These are phyloP conservation scores for Porites rus DNA, from an alignment of 92 coral and sea anemone species.

Conservation along the genomic window DNA sequence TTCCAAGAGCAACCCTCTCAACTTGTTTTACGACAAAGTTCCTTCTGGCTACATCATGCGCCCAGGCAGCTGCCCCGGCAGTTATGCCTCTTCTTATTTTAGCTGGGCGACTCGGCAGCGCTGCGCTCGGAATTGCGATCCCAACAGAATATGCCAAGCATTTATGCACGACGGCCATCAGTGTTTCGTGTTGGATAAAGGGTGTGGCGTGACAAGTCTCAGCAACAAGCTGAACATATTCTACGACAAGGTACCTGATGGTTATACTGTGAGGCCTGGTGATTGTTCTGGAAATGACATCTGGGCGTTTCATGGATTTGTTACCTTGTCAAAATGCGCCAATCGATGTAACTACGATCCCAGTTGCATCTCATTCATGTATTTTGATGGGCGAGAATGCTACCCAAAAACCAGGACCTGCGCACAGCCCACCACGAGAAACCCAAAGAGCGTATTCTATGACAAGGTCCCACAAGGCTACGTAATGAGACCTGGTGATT, in stretches of 20 bases:
- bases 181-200: too few species aligned
- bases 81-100: too few species aligned
- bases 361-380: conserved; percentile 25
- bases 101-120: neutral
- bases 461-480: conserved; percentile 35
- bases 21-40: conserved; percentile 24
- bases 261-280: conserved; percentile 30
- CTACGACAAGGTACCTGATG: conserved; percentile 1
- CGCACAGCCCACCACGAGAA: neutral
- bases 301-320: conserved; percentile 13
- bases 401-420: conserved; percentile 14
- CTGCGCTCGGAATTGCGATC: conserved; percentile 2
- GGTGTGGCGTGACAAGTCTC: neutral
- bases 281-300: conserved; percentile 40
- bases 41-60: conserved; percentile 4
- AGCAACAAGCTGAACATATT: neutral
- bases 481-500: conserved; percentile 48
- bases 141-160: neutral
- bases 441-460: conserved; percentile 25
- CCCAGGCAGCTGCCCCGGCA: conserved; percentile 12
- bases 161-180: too few species aligned
- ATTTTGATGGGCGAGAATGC: neutral
- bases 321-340: conserved; percentile 6
- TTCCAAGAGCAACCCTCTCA: neutral
- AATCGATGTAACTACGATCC: conserved; percentile 4